Base-by-base conservation (phyloP, 2,113 vertebrate genomes). In the Pelecanus crispus region DNA sequence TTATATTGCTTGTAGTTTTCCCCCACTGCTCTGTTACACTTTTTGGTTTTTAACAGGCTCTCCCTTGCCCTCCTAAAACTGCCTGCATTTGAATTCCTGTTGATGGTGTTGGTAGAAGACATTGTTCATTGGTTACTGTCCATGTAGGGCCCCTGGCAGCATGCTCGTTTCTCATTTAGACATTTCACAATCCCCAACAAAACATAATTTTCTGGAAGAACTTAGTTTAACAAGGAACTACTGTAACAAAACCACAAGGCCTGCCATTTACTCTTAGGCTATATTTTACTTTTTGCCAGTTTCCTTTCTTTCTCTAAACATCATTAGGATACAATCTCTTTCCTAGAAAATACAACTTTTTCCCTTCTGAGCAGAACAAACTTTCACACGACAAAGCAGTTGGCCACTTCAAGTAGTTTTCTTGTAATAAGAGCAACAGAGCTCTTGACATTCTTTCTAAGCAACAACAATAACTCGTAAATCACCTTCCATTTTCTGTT, bases 151-250 rank as follows among this genome's bases (percentile, higher is more conserved):
- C 32, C 25, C 63, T 91, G 55, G 73, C 74, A 89, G 49, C 20
- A 29, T 29, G 72, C 52, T 97, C 95, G 95, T 74, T 97, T 95
- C 95, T 95, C 92, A 88, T 97, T 56, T 44, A 74, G 53, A 71
- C 55, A 89, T 96, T 97, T 96, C 94, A 95, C 85, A 96, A 96
- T 95, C 89, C 42, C 81, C 89, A 96, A 95, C 62, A 73, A 97
- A 96, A 86, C 68, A 81, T 44, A 78, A 81, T 91, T 92, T 96
- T 94, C 87, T 96, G 80, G 88, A 96, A 92, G 82, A 94, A 88
- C 55, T 90, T 95, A 70, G 56, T 81, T 92, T 96, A 95, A 95
- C 74, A 94, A 93, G 84, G 92, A 97, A 95, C 90, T 96, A 96
- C 91, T 94, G 86, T 95, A 95, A 86, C 94, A 95, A 97, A 97